Conservation (phyloP, 2,888 invertebrate genomes). For the Luperina testacea region DNA sequence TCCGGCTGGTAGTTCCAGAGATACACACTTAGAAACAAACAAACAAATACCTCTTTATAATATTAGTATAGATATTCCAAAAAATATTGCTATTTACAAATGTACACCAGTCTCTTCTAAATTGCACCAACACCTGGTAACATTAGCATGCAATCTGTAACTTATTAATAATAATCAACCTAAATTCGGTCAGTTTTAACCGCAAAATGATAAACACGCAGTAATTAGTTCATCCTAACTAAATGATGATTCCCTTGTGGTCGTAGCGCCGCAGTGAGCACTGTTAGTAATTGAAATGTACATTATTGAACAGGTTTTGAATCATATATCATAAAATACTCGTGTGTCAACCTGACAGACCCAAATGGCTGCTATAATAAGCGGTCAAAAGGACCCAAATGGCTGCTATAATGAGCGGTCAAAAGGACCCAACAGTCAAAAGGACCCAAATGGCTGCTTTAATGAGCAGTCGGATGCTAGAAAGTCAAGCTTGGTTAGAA, state of each 20-base stretch:
- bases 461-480: background rate
- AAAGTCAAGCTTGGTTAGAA: background rate
- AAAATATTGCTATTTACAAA: too few relatives aligned
- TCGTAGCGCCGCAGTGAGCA: conserved; percentile 5
- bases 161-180: conserved; percentile 38
- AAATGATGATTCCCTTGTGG: conserved; percentile 47
- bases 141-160: conserved; percentile 21
- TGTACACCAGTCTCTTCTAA: background rate
- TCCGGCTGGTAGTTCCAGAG: too few relatives aligned
- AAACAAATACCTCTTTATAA: too few relatives aligned
- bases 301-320: conserved; percentile 36
- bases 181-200: conserved; percentile 5
- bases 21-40: too few relatives aligned
- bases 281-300: conserved; percentile 23
- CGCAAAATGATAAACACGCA: conserved; percentile 24
- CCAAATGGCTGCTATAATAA: background rate
- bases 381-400: background rate
- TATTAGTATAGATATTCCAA: background rate
- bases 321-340: background rate
- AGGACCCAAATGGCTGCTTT: background rate
- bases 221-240: conserved; percentile 33
- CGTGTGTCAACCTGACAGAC: background rate
- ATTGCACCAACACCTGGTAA: background rate
- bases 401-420: background rate
- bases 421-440: background rate